Evolutionary conservation across 2,888 invertebrate genomes (phyloP).

Genomic region (Tipula vernalis): DNA sequence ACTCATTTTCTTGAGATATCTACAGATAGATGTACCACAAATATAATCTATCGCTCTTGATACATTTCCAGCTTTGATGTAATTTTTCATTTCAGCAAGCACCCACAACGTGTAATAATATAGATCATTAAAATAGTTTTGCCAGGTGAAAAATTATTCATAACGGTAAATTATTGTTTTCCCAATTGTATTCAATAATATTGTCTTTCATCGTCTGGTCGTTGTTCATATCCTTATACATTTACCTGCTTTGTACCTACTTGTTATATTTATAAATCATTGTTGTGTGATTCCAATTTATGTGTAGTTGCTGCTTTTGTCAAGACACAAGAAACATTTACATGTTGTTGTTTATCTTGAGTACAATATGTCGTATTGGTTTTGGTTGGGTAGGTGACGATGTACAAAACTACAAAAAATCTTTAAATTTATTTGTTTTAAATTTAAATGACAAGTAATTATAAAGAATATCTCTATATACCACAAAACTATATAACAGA

Average conservation of each 20-base stretch:
- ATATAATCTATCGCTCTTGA: background rate
- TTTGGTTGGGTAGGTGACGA: background rate
- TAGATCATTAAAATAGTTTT: background rate
- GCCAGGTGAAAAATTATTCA: background rate
- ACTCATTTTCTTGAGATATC: background rate
- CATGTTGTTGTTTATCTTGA: background rate
- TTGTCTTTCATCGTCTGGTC: background rate
- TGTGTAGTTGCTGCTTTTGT: background rate
- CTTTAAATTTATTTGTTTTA: background rate
- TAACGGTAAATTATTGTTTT: background rate
- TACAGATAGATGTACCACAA: background rate
- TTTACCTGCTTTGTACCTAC: background rate
- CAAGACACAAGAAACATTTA: background rate
- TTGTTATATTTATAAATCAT: background rate
- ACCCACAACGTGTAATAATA: background rate
- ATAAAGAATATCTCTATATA: background rate
- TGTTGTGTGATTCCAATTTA: background rate
- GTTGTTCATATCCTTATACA: background rate
- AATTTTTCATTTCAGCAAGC: background rate
- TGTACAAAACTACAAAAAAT: background rate
- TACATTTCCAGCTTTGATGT: background rate
- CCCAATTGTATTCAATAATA: background rate
- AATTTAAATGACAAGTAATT: background rate
- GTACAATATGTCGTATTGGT: background rate
- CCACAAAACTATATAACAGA: background rate